Evolutionary conservation across 1,140 invertebrate genomes (phyloP).

Genomic region (Laodelphax striatellus): DNA sequence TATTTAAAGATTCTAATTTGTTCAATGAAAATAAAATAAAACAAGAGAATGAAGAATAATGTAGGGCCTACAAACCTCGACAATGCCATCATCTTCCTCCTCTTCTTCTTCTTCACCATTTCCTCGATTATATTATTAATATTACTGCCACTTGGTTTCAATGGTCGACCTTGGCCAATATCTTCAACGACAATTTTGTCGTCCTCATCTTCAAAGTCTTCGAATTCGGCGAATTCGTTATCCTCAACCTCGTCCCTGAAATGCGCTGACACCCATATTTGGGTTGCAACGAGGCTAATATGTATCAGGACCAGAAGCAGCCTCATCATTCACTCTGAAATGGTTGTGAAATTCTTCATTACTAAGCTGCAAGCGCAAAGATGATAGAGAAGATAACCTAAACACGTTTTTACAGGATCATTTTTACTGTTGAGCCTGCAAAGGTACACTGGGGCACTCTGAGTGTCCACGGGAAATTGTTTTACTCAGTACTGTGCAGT

Average conservation of each 20-base stretch:
- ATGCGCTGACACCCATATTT: conserved; percentile 36
- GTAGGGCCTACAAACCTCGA: conserved; percentile 30
- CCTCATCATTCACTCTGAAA: neutral
- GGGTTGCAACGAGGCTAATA: conserved; percentile 37
- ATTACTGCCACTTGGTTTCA: neutral
- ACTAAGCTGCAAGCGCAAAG: no score
- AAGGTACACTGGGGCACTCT: no score
- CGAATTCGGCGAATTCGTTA: conserved; percentile 95
- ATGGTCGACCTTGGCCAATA: conserved; percentile 16
- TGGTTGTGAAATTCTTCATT: no score
- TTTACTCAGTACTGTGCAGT: no score
- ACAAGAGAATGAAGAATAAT: neutral
- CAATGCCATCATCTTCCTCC: conserved; percentile 37
- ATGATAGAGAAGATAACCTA: no score
- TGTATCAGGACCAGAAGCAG: conserved; percentile 33
- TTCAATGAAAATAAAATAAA: neutral
- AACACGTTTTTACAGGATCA: no score
- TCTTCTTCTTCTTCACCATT: conserved; percentile 43
- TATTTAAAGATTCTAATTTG: no score
- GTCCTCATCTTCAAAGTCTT: conserved; percentile 69
- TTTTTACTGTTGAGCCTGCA: no score
- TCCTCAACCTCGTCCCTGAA: conserved; percentile 56
- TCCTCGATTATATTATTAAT: conserved; percentile 19
- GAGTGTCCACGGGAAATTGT: no score
- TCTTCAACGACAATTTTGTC: conserved; percentile 17